phyloP scores from a whole-genome alignment of 2,888 invertebrate species.

The Selenia dentaria region DNA sequence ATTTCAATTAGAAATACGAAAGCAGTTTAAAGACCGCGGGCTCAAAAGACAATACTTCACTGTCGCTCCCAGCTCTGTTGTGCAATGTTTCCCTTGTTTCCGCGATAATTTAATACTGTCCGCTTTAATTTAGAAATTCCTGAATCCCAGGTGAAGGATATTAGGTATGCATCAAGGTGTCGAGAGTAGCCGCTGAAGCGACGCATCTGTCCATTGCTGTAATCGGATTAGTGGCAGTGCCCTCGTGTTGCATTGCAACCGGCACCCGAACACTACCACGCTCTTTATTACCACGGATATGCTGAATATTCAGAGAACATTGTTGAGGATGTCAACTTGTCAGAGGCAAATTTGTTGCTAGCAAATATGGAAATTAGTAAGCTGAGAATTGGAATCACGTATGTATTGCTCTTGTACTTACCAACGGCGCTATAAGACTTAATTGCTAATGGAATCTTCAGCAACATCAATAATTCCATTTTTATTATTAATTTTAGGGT shows the following conservation, averaged over 20 bases:
- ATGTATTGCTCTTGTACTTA: too few species aligned
- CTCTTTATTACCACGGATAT: too few species aligned
- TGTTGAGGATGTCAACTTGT: too few species aligned
- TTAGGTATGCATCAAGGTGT: slow-evolving; percentile 51
- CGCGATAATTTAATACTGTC: slow-evolving; percentile 36
- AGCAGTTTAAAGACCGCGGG: background rate
- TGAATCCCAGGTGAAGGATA: slow-evolving; percentile 46
- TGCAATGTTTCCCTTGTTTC: slow-evolving; percentile 26
- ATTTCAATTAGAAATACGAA: background rate
- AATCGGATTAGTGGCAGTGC: slow-evolving; percentile 50
- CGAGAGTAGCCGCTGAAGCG: slow-evolving; percentile 35
- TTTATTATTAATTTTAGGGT: too few species aligned
- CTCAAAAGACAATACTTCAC: slow-evolving; percentile 16
- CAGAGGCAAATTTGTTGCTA: background rate
- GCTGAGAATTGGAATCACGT: too few species aligned
- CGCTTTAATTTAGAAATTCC: slow-evolving; percentile 31
- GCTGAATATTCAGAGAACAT: background rate
- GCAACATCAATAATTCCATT: too few species aligned
- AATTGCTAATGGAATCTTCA: too few species aligned
- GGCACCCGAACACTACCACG: too few species aligned
- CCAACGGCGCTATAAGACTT: too few species aligned
- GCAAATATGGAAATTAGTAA: too few species aligned
- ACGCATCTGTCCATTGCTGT: slow-evolving; percentile 49
- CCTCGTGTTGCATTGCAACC: slow-evolving; percentile 31
- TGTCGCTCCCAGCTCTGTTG: slow-evolving; percentile 11